These are phyloP conservation scores for Burhinus bistriatus DNA, from an alignment of 2,113 vertebrate genomes.

Conservation along the genomic window DNA sequence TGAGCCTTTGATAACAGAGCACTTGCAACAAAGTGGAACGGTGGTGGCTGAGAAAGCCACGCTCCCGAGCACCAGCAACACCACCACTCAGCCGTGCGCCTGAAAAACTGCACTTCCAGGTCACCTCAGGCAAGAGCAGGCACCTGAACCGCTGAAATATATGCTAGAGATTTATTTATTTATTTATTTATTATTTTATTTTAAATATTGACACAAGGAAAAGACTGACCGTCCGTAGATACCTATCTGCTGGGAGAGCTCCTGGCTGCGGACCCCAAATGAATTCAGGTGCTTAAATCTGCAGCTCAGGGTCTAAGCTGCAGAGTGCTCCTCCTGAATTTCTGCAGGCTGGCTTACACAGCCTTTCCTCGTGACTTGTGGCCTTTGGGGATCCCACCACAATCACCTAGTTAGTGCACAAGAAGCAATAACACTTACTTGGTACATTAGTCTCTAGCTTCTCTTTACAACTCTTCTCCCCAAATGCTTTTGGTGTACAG, in stretches of 20 bases:
- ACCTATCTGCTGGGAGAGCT: neutral
- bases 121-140: neutral
- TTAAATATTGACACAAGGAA: neutral
- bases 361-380: neutral
- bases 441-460: neutral
- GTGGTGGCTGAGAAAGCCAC: neutral
- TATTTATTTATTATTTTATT: neutral
- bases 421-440: neutral
- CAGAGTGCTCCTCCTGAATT: neutral
- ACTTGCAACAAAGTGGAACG: accelerated
- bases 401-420: neutral
- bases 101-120: neutral
- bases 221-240: neutral
- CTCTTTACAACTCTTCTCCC: neutral
- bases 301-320: neutral
- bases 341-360: neutral
- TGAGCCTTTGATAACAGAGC: neutral
- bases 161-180: neutral
- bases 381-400: neutral
- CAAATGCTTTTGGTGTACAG: neutral
- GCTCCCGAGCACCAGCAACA: neutral
- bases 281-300: neutral
- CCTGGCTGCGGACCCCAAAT: neutral
- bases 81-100: accelerated
- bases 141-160: neutral